Conservation (phyloP, 2,888 invertebrate genomes). For the Agrotis segetum region DNA sequence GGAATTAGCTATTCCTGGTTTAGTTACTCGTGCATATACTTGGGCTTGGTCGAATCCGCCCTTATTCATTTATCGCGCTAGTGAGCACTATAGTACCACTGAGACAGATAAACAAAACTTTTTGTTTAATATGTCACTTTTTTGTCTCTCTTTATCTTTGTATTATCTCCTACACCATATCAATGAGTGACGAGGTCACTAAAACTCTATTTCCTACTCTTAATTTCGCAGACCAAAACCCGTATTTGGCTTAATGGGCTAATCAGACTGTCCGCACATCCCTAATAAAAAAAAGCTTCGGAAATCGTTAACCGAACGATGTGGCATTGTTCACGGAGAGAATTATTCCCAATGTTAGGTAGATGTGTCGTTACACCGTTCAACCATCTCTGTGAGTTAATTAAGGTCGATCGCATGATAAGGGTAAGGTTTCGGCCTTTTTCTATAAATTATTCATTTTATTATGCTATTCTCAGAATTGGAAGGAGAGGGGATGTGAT, state of each 20-base stretch:
- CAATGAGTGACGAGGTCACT: conserved; percentile 26
- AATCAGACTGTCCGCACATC: conserved; percentile 54
- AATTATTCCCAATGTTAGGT: conserved; percentile 80
- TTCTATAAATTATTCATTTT: conserved; percentile 62
- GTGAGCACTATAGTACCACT: no score
- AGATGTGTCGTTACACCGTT: conserved; percentile 65
- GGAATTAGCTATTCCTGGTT: no score
- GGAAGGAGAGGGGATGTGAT: conserved; percentile 28
- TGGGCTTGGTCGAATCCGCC: no score
- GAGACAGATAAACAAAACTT: no score
- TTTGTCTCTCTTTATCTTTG: background rate
- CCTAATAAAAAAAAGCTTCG: conserved; percentile 57
- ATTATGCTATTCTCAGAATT: conserved; percentile 55
- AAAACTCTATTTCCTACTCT: conserved; percentile 25
- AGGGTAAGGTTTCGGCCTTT: conserved; percentile 59
- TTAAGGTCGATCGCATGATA: conserved; percentile 58
- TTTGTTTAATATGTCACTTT: background rate
- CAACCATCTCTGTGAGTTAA: conserved; percentile 64
- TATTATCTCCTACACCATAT: conserved; percentile 11
- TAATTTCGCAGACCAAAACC: conserved; percentile 71
- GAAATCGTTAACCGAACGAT: conserved; percentile 74
- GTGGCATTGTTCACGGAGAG: conserved; percentile 76
- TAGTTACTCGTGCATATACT: no score
- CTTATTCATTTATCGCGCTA: no score
- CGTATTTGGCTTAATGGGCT: conserved; percentile 53